Base-by-base conservation (phyloP, 2,888 invertebrate species). In the Cryptus viduatorius region DNA sequence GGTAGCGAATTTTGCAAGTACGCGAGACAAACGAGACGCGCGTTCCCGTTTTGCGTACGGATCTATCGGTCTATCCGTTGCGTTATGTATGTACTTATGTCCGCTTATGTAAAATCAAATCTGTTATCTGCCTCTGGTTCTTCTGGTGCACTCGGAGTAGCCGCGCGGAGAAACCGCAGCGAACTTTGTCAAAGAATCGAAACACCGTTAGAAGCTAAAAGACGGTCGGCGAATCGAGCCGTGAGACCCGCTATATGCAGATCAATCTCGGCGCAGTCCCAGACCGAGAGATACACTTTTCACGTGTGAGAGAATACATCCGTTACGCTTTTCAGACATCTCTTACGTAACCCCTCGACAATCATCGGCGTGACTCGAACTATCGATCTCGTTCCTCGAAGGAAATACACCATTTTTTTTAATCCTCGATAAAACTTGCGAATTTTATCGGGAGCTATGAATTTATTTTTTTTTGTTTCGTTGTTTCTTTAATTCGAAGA, bases 61-160 rank as follows among this genome's bases (percentile, higher is more conserved):
- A 46, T 56, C 56, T 2, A 31, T 56, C 12, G 42, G 46, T 16
- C 16, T 37, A 4, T 64, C 14, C 78, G 69, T 50, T 79, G 78
- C 78, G 69, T 82, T 72, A 77, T 65, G 77, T 67, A 77, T 67
- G 67, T 56, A 72, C 67, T 82, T 72, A 77, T 59, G 56, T 16
- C 56, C 53, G 53, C 71, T 82, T 82, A 82, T 82, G 82, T 82
- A 82, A 82, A 78, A 24, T 31, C 61, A 24, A 29, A 61, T 53
- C 68, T 77, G 50, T 42, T 59, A n/a, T 29, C 42, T 42, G 53
- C 24, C 29, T 68, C 61, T 61, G 2, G 42, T 44, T 56, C 44
- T 56, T 68, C 31, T 46, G 37, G 42, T 56, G 37, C 67, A 68
- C 50, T 31, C 56, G 50, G 50, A 42, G 56, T 46, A 69, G 29